These are phyloP conservation scores for Anas platyrhynchos DNA, from an alignment of 2,113 vertebrate genomes.

Conservation along the genomic window DNA sequence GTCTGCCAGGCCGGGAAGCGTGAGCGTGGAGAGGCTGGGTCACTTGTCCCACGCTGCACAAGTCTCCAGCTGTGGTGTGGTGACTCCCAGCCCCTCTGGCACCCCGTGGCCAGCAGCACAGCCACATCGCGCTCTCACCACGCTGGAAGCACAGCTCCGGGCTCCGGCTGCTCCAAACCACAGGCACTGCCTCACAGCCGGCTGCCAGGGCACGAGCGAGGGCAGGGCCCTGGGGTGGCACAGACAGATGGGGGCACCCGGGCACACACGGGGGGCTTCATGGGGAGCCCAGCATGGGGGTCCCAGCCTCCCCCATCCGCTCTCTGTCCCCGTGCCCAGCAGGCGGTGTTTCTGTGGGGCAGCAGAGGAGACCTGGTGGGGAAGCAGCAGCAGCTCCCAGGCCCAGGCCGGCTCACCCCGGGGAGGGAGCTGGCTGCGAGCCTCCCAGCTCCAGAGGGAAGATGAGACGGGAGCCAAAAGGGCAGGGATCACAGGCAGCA, in stretches of 20 bases:
- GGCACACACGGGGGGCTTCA: no score
- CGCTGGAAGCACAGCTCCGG: neutral
- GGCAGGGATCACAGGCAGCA: neutral
- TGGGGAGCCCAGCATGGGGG: no score
- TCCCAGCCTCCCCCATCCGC: no score
- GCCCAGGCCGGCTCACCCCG: neutral
- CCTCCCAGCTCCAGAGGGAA: neutral
- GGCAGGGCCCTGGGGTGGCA: neutral
- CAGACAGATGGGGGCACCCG: rapidly evolving
- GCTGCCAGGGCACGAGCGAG: neutral
- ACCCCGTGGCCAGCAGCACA: neutral
- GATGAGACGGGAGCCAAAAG: neutral
- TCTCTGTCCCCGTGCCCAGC: neutral
- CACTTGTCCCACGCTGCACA: neutral
- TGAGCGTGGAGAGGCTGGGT: rapidly evolving
- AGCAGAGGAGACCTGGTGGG: neutral
- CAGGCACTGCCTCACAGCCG: neutral
- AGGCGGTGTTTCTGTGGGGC: no score
- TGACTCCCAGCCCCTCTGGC: no score
- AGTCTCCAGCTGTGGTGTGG: neutral
- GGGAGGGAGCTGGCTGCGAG: neutral
- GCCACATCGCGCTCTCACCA: rapidly evolving
- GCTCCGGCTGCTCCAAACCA: neutral
- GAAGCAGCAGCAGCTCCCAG: neutral
- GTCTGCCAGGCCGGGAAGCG: rapidly evolving